phyloP scores from a whole-genome alignment of 2,797 vertebrate species.

The Prionace glauca region DNA sequence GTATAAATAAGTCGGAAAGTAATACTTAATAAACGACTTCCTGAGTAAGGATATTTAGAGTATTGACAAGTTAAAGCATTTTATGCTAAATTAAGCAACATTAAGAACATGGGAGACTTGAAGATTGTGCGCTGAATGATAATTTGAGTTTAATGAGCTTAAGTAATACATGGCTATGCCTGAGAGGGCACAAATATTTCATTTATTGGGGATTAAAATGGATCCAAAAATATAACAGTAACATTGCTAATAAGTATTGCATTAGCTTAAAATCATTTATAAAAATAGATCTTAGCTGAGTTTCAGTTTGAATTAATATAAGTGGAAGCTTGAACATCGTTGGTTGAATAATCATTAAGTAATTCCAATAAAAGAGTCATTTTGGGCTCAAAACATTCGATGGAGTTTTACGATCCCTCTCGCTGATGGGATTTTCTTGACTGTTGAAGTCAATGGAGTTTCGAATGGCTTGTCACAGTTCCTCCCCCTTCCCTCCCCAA shows the following conservation, averaged over 20 bases:
- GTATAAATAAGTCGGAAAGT: neutral
- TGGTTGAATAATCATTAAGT: neutral
- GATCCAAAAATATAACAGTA: neutral
- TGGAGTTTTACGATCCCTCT: no score
- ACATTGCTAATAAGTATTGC: neutral
- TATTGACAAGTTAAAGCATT: constrained; percentile 5
- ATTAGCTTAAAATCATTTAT: neutral
- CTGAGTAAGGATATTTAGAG: neutral
- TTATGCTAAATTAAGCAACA: neutral
- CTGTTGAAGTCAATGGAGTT: no score
- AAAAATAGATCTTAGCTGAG: neutral
- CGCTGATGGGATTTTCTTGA: no score
- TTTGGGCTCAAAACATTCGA: no score
- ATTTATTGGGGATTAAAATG: constrained; percentile 21
- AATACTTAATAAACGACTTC: constrained; percentile 6
- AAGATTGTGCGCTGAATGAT: neutral
- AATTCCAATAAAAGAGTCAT: no score
- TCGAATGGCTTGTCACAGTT: no score
- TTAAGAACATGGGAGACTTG: neutral
- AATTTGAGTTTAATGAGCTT: constrained; percentile 21
- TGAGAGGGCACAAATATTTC: neutral
- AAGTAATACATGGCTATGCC: neutral
- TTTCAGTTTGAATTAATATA: neutral
- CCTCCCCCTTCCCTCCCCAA: no score
- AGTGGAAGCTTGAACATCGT: neutral